Evolutionary conservation across 2,888 invertebrate species (phyloP), one percentile per base, ranked within the genome.

Genomic region (Nebria salina): DNA sequence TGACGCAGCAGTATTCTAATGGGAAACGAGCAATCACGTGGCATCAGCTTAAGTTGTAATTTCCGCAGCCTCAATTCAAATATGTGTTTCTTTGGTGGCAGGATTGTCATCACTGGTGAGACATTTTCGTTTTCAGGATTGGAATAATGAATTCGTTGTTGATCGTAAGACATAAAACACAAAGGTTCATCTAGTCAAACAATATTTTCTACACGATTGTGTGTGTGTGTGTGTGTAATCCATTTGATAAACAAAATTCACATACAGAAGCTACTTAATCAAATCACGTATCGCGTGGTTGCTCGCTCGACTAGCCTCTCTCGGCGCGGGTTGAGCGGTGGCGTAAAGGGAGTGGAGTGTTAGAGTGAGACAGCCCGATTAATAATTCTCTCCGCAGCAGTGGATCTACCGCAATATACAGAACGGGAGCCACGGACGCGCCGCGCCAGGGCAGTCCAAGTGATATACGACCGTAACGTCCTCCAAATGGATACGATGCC

Each of bases 401-500:
- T 78, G 73, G 73, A 78, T 78, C 78, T 73, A 73, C 78, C 78
- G 78, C 78, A 78, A 78, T 78, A 73, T 54, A 54, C 54, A 54
- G 54, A 54, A 13, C 54, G 54, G 54, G 74, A 78, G 72, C 78
- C 65, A 73, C 78, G 73, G 78, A 72, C 72, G 65, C 72, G 65
- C 73, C 78, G 64, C 54, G 68, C 75, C 70, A 54, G 11, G 25
- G 25, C 26, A 70, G 34, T 34, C 34, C 34, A 54, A 13, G 75
- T 80, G 80, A 80, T 80, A 75, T 80, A 80, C 64, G 43, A 65
- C 75, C 42, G 34, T 26, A 41, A 70, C 75, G 80, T 75, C 68
- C 80, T 75, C 54, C 75, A 80, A 79, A 80, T 80, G 80, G 72
- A 80, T 80, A 80, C 72, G 75, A 80, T 75, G 75, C 80, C 80